Evolutionary conservation across 2,113 vertebrate species (phyloP).

Genomic region (Sylvietta virens): DNA sequence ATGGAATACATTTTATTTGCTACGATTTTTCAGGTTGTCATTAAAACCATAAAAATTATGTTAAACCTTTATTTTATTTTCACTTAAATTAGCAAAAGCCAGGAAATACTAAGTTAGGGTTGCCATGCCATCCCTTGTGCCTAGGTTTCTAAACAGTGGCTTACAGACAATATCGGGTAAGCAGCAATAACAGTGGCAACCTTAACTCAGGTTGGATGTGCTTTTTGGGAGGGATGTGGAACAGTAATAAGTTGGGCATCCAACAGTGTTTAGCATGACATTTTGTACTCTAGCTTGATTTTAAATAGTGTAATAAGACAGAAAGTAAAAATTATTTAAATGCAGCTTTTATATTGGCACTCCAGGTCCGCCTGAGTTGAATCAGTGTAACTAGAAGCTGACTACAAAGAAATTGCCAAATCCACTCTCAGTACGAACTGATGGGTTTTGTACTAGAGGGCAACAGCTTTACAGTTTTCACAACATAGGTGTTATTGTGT

Average conservation of each 20-base stretch:
- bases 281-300: constrained; percentile 46
- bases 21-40: constrained; percentile 62
- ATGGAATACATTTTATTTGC: constrained; percentile 46
- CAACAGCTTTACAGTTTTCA: constrained; percentile 4
- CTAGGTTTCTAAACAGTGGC: constrained; percentile 30
- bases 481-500: not conserved
- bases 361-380: not conserved
- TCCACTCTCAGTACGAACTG: not conserved
- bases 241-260: constrained; percentile 57
- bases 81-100: constrained; percentile 3
- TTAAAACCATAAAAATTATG: not conserved
- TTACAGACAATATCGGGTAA: constrained; percentile 20
- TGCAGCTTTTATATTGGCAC: not conserved
- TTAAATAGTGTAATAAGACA: constrained; percentile 22
- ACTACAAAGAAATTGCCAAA: constrained; percentile 23
- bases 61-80: constrained; percentile 12
- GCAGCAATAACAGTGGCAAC: constrained; percentile 61
- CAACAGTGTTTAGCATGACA: not conserved
- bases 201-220: not conserved
- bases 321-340: constrained; percentile 6
- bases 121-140: constrained; percentile 40
- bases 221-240: constrained; percentile 42
- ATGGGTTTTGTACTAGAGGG: constrained; percentile 43
- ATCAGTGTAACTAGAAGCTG: not conserved
- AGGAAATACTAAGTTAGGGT: constrained; percentile 20